Base-by-base conservation (phyloP, 2,797 vertebrate species). In the Pseudocheirus occidentalis region DNA sequence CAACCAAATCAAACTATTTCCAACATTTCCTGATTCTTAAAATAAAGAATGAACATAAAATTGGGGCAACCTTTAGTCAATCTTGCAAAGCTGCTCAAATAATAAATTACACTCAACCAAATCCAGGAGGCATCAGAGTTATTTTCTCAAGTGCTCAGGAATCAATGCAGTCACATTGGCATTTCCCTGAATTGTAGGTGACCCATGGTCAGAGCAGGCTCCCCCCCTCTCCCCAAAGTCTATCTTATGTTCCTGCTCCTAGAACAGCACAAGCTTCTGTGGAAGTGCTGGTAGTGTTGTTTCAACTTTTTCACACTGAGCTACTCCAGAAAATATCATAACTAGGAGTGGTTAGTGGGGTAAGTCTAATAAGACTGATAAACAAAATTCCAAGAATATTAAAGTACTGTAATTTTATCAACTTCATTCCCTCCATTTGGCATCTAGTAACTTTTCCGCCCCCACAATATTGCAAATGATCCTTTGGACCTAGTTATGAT, bases 11-110 rank as follows among this genome's bases (percentile, higher is more conserved):
- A 89, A 52, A 56, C 40, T 52, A 34, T 21, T 94, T 95, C 87
- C 95, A 91, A 95, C 92, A 87, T 81, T 31, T 93, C 66, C 66
- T 94, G 5, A 95, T 27, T 95, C 81, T 90, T 95, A 93, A 95
- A 93, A 92, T 11, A 18, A 81, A 24, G 55, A 91, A 56, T 58
- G 28, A 92, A 91, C 90, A 14, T 21, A 81, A 87, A 73, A 94
- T 46, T 18, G 24, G n/a, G 31, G 54, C 40, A 89, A 95, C 90
- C 89, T 96, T 92, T 87, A 73, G 16, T 73, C 40, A 91, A 34
- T 24, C 54, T 96, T 93, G 11, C n/a, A 46, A 94, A 95, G 46
- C 91, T 53, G 56, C 50, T 95, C 93, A 91, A 52, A 53, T n/a
- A 21, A 27, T 59, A 16, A 40, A 16, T 95, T 92, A 93, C 31